phyloP scores from a whole-genome alignment of 2,888 invertebrate species.

The Dromius quadrimaculatus region DNA sequence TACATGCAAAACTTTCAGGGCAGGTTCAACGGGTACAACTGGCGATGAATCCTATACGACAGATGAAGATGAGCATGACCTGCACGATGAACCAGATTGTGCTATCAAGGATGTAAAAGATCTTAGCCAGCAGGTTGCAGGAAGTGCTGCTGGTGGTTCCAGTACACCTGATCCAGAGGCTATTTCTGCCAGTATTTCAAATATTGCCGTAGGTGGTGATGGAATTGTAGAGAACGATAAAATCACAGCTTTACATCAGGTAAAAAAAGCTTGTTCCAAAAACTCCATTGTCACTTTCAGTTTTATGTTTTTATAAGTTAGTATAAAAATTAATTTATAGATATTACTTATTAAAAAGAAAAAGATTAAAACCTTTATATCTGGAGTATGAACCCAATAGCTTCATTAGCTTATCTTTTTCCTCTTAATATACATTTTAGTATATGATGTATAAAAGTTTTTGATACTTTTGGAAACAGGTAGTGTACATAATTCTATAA shows the following conservation, averaged over 20 bases:
- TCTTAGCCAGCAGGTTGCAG: constrained; percentile 64
- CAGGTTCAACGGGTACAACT: constrained; percentile 69
- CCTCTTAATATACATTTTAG: too few species aligned
- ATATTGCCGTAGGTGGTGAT: constrained; percentile 23
- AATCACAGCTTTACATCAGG: background rate
- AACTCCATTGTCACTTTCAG: too few species aligned
- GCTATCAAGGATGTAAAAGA: constrained; percentile 58
- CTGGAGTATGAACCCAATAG: too few species aligned
- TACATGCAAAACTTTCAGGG: constrained; percentile 55
- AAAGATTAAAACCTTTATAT: too few species aligned
- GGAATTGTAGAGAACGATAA: constrained; percentile 8
- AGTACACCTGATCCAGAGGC: background rate
- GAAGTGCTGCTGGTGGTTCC: constrained; percentile 60
- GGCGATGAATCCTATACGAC: constrained; percentile 70
- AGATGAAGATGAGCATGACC: constrained; percentile 69
- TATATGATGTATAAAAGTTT: too few species aligned
- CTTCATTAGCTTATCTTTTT: too few species aligned
- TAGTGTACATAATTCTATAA: too few species aligned
- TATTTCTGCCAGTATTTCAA: constrained; percentile 11
- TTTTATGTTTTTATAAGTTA: too few species aligned
- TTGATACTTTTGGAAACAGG: too few species aligned
- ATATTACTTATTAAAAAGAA: too few species aligned
- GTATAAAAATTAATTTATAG: too few species aligned
- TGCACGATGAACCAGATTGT: constrained; percentile 68
- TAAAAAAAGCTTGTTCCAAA: background rate